Evolutionary conservation across 64 coral and sea anemone species (phyloP).

Genomic region (Hydrozoanthus tunicans): DNA sequence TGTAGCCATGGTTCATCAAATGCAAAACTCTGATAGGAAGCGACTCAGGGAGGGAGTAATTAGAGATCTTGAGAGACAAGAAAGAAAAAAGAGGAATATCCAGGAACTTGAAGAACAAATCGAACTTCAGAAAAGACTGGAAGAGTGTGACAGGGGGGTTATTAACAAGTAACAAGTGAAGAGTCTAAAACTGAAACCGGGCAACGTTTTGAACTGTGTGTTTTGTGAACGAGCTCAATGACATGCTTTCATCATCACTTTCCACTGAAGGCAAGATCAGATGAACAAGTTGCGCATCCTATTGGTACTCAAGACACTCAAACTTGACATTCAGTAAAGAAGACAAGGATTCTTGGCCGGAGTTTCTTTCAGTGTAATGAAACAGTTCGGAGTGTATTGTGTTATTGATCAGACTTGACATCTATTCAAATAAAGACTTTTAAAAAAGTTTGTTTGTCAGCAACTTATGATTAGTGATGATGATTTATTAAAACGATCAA

Average conservation of each 20-base stretch:
- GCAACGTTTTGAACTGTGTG: neutral
- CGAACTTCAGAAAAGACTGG: constrained; percentile 68
- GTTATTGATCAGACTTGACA: too few relatives aligned
- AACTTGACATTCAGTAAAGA: too few relatives aligned
- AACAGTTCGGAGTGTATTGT: too few relatives aligned
- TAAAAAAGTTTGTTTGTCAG: too few relatives aligned
- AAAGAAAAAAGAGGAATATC: constrained; percentile 76
- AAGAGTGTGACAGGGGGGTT: constrained; percentile 63
- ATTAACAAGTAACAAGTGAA: neutral
- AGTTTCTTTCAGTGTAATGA: too few relatives aligned
- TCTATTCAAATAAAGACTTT: too few relatives aligned
- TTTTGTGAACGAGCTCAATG: neutral
- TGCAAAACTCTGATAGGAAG: constrained; percentile 80
- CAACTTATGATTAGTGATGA: too few relatives aligned
- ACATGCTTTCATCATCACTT: neutral
- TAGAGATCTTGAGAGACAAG: constrained; percentile 94
- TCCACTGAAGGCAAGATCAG: too few relatives aligned
- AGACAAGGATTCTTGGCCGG: too few relatives aligned
- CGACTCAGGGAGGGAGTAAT: constrained; percentile 84
- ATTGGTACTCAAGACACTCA: too few relatives aligned
- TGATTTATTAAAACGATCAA: too few relatives aligned
- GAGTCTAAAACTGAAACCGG: neutral
- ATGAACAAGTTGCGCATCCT: too few relatives aligned
- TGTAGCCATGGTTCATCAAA: constrained; percentile 76
- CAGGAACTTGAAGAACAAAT: constrained; percentile 82